A percentile compares a stretch with the other conserved stretches of the same genome.
Conservation (phyloP, 1,140 invertebrate genomes). For the Dendroctonus ponderosae region DNA sequence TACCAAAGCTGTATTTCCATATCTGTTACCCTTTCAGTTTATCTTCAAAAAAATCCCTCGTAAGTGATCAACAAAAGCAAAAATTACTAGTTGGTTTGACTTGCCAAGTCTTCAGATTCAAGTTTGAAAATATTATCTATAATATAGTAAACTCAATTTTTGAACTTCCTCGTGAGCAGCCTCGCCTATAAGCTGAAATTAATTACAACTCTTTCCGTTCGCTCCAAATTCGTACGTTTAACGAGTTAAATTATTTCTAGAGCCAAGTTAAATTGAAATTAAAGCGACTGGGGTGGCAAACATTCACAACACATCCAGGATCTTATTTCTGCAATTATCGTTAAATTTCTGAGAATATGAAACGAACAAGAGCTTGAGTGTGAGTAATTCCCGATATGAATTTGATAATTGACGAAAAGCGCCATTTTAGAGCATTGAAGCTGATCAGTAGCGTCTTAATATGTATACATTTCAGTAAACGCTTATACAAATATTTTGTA, state of each 20-base stretch:
- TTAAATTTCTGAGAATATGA: conserved; percentile 31
- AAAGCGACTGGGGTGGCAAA: conserved; percentile 35
- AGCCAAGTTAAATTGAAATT: conserved; percentile 40
- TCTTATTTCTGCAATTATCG: conserved; percentile 35
- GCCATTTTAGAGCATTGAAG: conserved; percentile 1
- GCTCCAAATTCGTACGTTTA: conserved; percentile 36
- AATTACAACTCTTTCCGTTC: conserved; percentile 37
- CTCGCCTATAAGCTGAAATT: conserved; percentile 33
- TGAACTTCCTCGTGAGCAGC: too few relatives aligned
- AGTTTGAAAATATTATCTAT: too few relatives aligned
- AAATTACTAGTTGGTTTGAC: too few relatives aligned
- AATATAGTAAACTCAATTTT: too few relatives aligned
- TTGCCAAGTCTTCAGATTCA: too few relatives aligned
- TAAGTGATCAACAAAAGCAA: too few relatives aligned
- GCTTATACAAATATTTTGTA: background rate
- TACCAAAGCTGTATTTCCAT: too few relatives aligned
- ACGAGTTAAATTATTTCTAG: conserved; percentile 38
- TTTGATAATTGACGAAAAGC: conserved; percentile 34
- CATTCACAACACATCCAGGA: conserved; percentile 35
- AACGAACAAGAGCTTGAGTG: conserved; percentile 33
- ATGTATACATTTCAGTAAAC: background rate
- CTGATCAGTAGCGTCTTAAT: conserved; percentile 5
- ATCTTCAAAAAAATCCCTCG: too few relatives aligned
- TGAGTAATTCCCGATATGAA: conserved; percentile 33
- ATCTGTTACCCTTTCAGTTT: too few relatives aligned